Conservation (phyloP, 2,888 invertebrate genomes). For the Drosophila ochracea region DNA sequence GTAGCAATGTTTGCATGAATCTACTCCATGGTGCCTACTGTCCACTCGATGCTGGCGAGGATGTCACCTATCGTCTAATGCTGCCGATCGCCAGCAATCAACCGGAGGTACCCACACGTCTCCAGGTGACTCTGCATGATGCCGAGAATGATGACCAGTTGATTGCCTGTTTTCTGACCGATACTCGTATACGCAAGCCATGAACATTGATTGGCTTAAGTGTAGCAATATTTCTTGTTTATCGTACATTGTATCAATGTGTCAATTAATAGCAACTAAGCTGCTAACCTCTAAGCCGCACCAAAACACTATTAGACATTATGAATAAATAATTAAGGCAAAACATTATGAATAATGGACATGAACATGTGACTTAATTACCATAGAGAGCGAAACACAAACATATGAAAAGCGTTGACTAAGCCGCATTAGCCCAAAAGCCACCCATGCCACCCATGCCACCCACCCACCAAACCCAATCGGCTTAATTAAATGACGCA, state of each 20-base stretch:
- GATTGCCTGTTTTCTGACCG: conserved; percentile 78
- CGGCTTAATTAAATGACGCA: conserved; percentile 85
- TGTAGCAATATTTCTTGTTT: conserved; percentile 15
- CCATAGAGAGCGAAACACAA: conserved; percentile 14
- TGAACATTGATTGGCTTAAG: conserved; percentile 5
- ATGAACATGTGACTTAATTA: conserved; percentile 66
- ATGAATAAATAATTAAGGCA: conserved; percentile 76
- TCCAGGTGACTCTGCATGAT: conserved; percentile 77
- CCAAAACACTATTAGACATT: conserved; percentile 70
- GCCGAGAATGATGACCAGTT: conserved; percentile 48
- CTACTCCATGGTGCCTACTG: conserved; percentile 82
- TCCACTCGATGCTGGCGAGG: conserved; percentile 82
- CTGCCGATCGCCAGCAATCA: conserved; percentile 72
- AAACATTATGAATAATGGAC: conserved; percentile 69
- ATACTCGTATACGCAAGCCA: conserved; percentile 68
- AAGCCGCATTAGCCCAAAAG: conserved; percentile 43
- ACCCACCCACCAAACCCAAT: conserved; percentile 52
- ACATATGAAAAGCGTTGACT: conserved; percentile 25
- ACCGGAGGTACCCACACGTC: conserved; percentile 77
- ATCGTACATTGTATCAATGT: conserved; percentile 73
- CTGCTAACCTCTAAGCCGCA: conserved; percentile 54
- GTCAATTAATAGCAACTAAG: conserved; percentile 64
- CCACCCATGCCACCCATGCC: not conserved
- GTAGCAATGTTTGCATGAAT: conserved; percentile 80
- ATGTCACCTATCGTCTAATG: conserved; percentile 82